Base-by-base conservation (phyloP, 2,888 invertebrate genomes). In the Schizotus pectinicornis region DNA sequence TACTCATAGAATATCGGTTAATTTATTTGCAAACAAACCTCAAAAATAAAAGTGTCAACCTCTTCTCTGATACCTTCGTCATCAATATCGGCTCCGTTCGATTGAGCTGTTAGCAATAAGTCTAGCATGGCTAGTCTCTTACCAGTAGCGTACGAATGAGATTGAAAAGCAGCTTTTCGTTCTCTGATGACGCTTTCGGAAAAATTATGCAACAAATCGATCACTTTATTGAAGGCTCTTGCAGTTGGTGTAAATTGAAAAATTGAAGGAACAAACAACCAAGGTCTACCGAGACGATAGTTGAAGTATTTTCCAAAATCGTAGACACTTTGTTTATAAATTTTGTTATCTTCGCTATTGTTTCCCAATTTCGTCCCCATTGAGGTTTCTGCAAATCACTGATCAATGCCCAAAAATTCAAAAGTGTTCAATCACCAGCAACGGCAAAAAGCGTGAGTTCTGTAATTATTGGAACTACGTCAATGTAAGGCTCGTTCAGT, bases 31-130 rank as follows among this genome's bases (percentile, higher is more conserved):
- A 7, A 8, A 42, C 13, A 7, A 3, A 81, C 85, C 72, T 83
- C 85, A 71, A 85, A 85, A 82, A 85, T 84, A 46, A 85, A 85
- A 0, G 85, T 85, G 58, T 85, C 85, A 1, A 85, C 85, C 77
- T 85, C 85, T 68, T 85, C 85, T 63, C 83, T 81, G 55, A 85
- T 82, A 1, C 83, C 84, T 41, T 71, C 64, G 56, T 80, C 79
- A 65, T 83, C 80, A 34, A 85, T 83, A 13, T 56, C 33, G 22
- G 74, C 69, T 0, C 81, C 82, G 1, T 81, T 77, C 39, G 75
- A 73, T 61, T 84, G 81, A 0, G 83, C 84, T 5, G 77, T 72
- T 11, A 85, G 65, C 3, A 85, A 70, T 11, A 85, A 78, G 70
- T 85, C 84, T 41, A 85, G 67, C 83, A 85, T 82, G 0, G 84